Conservation (phyloP, 2,113 vertebrate genomes). For the Hippocampus guttulatus region DNA sequence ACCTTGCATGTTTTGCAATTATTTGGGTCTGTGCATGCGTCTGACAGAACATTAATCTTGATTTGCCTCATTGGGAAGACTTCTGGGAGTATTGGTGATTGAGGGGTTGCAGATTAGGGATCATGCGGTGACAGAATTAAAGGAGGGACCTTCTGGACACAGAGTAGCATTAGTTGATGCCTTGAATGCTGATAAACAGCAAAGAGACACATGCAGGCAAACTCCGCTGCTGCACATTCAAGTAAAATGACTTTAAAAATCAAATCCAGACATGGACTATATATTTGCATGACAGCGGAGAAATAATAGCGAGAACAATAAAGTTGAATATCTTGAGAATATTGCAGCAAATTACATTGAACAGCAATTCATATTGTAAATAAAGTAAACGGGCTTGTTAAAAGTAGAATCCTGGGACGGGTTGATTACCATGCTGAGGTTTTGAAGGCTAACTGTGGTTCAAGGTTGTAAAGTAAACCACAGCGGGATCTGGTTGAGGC, state of each 20-base stretch:
- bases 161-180: slow-evolving; percentile 12
- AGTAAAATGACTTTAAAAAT: slow-evolving; percentile 13
- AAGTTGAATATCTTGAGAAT: slow-evolving; percentile 22
- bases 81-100: slow-evolving; percentile 34
- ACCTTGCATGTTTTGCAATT: slow-evolving; percentile 43
- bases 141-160: slow-evolving; percentile 18
- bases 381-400: slow-evolving; percentile 34
- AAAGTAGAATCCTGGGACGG: slow-evolving; percentile 38
- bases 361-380: slow-evolving; percentile 23
- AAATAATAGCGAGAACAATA: slow-evolving; percentile 11
- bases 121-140: slow-evolving; percentile 26
- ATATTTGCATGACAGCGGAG: slow-evolving; percentile 14
- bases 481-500: slow-evolving; percentile 57
- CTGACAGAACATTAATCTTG: slow-evolving; percentile 42
- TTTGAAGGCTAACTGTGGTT: slow-evolving; percentile 64
- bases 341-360: slow-evolving; percentile 24
- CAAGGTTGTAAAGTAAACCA: slow-evolving; percentile 72
- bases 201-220: slow-evolving; percentile 17
- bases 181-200: slow-evolving; percentile 19
- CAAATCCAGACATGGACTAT: slow-evolving; percentile 15
- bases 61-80: slow-evolving; percentile 40
- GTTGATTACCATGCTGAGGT: slow-evolving; percentile 44
- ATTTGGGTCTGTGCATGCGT: slow-evolving; percentile 14
- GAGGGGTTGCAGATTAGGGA: slow-evolving; percentile 36
- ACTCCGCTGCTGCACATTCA: slow-evolving; percentile 10